Conservation (phyloP, 2,888 invertebrate genomes). For the Carcina quercana region DNA sequence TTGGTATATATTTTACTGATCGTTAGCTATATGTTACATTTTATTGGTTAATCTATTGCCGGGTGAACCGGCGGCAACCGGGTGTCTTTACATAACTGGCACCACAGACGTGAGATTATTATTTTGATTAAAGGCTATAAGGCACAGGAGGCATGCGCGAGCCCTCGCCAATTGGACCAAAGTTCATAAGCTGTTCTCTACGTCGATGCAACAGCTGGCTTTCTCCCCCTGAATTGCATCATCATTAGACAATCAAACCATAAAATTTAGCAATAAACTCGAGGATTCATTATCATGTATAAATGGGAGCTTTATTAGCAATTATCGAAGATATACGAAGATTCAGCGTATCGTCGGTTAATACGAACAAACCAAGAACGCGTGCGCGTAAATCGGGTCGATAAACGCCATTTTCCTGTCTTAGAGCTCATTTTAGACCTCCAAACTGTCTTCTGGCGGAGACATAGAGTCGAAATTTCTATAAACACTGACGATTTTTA, state of each 20-base stretch:
- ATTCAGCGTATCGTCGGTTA: too few relatives aligned
- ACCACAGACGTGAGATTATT: constrained; percentile 38
- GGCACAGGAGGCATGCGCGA: constrained; percentile 51
- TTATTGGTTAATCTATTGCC: too few relatives aligned
- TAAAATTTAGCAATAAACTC: too few relatives aligned
- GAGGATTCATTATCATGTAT: too few relatives aligned
- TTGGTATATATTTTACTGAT: constrained; percentile 29
- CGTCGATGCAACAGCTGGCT: constrained; percentile 26
- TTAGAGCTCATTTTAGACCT: too few relatives aligned
- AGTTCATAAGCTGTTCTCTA: constrained; percentile 30
- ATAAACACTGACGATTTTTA: constrained; percentile 9
- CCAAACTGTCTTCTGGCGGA: constrained; percentile 15
- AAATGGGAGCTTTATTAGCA: too few relatives aligned
- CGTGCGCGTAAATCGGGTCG: constrained; percentile 60
- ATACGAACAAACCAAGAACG: too few relatives aligned
- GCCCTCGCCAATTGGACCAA: constrained; percentile 51
- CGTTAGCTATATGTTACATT: too few relatives aligned
- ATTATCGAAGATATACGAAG: too few relatives aligned
- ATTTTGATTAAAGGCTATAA: constrained; percentile 32
- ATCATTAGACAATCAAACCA: too few relatives aligned
- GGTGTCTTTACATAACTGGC: constrained; percentile 54
- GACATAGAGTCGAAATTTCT: constrained; percentile 21
- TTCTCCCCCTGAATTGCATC: too few relatives aligned
- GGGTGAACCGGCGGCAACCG: constrained; percentile 47
- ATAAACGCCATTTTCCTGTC: constrained; percentile 27